Conservation (phyloP, 1,140 invertebrate species). For the Hyles vespertilio region DNA sequence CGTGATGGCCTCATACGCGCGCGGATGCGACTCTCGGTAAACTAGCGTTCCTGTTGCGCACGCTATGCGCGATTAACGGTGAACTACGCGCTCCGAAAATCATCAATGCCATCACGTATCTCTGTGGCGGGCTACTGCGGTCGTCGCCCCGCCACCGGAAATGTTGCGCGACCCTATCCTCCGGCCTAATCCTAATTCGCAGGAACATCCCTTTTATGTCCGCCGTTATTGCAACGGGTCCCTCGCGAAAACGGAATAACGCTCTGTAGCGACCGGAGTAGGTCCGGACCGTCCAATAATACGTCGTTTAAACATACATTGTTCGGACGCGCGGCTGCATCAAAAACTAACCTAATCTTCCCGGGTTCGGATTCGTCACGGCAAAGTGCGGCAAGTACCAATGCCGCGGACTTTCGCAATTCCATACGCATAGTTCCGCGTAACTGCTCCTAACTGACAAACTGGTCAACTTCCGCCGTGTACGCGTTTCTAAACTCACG, state of each 20-base stretch:
- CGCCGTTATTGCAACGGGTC: slow-evolving; percentile 28
- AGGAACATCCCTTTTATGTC: slow-evolving; percentile 62
- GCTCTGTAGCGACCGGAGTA: slow-evolving; percentile 28
- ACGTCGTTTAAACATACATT: slow-evolving; percentile 30
- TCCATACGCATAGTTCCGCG: slow-evolving; percentile 1
- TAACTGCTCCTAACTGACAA: slow-evolving; percentile 10
- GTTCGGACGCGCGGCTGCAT: slow-evolving; percentile 33
- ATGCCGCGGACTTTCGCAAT: background rate
- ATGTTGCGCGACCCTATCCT: slow-evolving; percentile 29
- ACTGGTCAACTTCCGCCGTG: slow-evolving; percentile 7
- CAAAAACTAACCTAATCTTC: slow-evolving; percentile 38
- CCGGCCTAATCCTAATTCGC: slow-evolving; percentile 28
- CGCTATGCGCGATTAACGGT: no score
- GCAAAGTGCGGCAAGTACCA: slow-evolving; percentile 49
- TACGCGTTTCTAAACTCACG: slow-evolving; percentile 3
- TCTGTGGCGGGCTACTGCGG: background rate
- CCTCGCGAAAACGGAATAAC: slow-evolving; percentile 40
- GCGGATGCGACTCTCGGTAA: no score
- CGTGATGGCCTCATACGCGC: no score
- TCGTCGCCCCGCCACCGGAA: slow-evolving; percentile 39
- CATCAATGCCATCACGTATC: slow-evolving; percentile 38
- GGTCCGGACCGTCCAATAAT: slow-evolving; percentile 35
- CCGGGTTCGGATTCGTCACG: slow-evolving; percentile 26
- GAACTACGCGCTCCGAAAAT: no score
- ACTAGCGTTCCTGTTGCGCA: no score